Percentiles rank a stretch among this genome's conserved stretches.
These are phyloP conservation scores for Sogatella furcifera DNA, from an alignment of 1,140 invertebrate species.

Conservation along the genomic window DNA sequence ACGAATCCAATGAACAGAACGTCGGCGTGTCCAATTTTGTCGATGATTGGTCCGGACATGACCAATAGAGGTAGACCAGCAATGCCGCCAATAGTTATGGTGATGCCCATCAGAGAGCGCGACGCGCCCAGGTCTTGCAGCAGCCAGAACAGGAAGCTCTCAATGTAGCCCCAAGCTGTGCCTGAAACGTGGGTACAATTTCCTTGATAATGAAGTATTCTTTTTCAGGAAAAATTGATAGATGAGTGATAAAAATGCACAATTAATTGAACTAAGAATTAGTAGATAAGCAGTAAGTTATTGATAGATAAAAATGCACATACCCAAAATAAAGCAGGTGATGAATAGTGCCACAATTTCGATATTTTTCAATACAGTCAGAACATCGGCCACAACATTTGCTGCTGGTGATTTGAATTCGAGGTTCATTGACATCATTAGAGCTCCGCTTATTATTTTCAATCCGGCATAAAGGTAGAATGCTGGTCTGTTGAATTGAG, in stretches of 20 bases:
- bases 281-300: not conserved
- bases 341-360: conserved; percentile 62
- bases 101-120: conserved; percentile 72
- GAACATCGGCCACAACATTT: conserved; percentile 59
- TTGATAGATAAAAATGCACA: conserved; percentile 23
- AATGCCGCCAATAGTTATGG: conserved; percentile 65
- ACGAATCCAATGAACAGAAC: conserved; percentile 69
- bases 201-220: too few relatives aligned
- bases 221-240: too few relatives aligned
- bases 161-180: conserved; percentile 71
- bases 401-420: conserved; percentile 64
- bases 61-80: conserved; percentile 67
- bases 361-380: conserved; percentile 54
- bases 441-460: conserved; percentile 49
- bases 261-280: not conserved
- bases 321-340: conserved; percentile 62
- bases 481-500: conserved; percentile 50
- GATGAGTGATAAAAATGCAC: too few relatives aligned
- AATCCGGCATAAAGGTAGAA: conserved; percentile 67
- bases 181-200: too few relatives aligned
- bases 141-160: conserved; percentile 79
- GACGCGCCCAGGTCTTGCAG: conserved; percentile 68
- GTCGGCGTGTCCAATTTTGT: conserved; percentile 66
- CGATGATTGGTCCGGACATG: conserved; percentile 66
- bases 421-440: conserved; percentile 63